Evolutionary conservation across 2,113 vertebrate genomes (phyloP), one percentile per base, ranked within the genome.

Genomic region (Patagioenas fasciata): DNA sequence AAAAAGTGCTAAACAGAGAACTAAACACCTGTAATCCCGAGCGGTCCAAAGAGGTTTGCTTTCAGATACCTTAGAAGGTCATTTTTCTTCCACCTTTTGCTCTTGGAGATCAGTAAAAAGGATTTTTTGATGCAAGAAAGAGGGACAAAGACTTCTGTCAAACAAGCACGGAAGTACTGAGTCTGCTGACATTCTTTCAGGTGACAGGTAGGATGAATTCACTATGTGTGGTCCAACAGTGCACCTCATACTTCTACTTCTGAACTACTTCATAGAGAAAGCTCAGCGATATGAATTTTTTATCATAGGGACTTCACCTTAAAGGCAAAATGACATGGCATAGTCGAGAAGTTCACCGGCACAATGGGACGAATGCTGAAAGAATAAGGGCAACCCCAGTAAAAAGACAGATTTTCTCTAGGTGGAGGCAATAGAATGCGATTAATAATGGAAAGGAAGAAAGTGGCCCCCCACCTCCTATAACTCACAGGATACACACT

Each of bases 401-500:
- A 50, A 88, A 90, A 72, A 47, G 38, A 17, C n/a, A 74, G 29
- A 42, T 73, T 83, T 93, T 73, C 62, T 54, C 28, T 56, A 80
- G n/a, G 50, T 53, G 23, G 25, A 82, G 18, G 58, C 28, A 88
- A 80, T 61, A 51, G 3, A 53, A 34, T 15, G 20, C 2, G 2
- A 62, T 94, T 83, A 95, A 89, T 61, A 82, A 79, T 51, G 62
- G 42, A 89, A 58, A 80, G 62, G 47, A 73, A 87, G 57, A 85
- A 73, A n/a, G 71, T 1, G 4, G 36, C n/a, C 53, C 70, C 66
- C 40, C 54, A 60, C 31, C 24, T 53, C 60, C 53, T 20, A 4
- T 28, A 42, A 29, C 40, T 77, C 62, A 36, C 31, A 32, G 67
- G 36, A 38, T 11, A 92, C 70, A 69, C 58, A 40, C n/a, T 83